A percentile compares a stretch with the other conserved stretches of the same genome.
Conservation (phyloP, 2,797 vertebrate genomes). For the Scomberomorus guttatus region DNA sequence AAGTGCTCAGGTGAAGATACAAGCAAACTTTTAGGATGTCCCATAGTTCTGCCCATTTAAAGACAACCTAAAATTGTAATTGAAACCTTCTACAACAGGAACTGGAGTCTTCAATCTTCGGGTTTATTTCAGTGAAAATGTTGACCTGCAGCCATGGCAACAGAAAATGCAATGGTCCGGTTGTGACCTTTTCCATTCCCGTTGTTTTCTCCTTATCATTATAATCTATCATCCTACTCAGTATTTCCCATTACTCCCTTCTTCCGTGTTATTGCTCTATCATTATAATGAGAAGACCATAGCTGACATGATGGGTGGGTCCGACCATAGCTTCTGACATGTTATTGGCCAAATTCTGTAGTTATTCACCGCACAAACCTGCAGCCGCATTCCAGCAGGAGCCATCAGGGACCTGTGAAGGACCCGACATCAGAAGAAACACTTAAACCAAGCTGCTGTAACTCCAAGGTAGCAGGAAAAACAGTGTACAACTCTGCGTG, state of each 20-base stretch:
- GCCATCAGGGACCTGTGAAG: slow-evolving; percentile 59
- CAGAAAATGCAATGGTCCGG: background rate
- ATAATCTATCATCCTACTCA: slow-evolving; percentile 10
- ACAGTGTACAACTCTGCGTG: slow-evolving; percentile 25
- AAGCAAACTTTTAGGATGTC: background rate
- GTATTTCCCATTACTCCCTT: slow-evolving; percentile 32
- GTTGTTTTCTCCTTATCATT: slow-evolving; percentile 29
- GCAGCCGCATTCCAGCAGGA: slow-evolving; percentile 43
- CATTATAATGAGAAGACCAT: slow-evolving; percentile 52
- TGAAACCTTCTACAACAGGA: background rate
- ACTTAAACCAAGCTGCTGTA: slow-evolving; percentile 46
- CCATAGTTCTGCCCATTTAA: background rate
- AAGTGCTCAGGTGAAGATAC: background rate
- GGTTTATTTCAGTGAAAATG: background rate
- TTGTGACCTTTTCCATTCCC: slow-evolving; percentile 34
- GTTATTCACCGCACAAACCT: slow-evolving; percentile 47
- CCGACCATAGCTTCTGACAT: slow-evolving; percentile 20
- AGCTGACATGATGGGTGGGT: slow-evolving; percentile 33
- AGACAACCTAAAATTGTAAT: background rate
- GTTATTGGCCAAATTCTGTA: slow-evolving; percentile 36
- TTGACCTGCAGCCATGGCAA: background rate
- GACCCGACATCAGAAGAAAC: slow-evolving; percentile 48
- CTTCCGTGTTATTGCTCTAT: slow-evolving; percentile 17
- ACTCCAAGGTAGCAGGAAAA: slow-evolving; percentile 57
- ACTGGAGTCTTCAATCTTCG: background rate